Evolutionary conservation across 1,140 invertebrate species (phyloP).

Genomic region (Drosophila pandora): DNA sequence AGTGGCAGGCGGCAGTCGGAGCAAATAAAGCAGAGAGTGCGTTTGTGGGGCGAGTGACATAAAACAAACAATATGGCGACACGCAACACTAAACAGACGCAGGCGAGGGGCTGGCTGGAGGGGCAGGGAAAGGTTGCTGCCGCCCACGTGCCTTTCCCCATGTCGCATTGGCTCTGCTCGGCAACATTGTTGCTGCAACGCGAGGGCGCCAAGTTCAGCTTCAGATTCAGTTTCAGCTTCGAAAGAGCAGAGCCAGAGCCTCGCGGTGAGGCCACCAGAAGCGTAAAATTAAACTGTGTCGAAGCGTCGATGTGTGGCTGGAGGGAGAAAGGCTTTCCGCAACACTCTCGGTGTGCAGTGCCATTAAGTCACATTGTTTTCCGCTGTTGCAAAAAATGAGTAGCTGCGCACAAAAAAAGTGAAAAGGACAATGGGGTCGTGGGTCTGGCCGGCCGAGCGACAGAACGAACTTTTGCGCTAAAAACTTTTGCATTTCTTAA

Average conservation of each 20-base stretch:
- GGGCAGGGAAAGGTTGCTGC: conserved; percentile 15
- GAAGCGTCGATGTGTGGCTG: conserved; percentile 47
- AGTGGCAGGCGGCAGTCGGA: conserved; percentile 21
- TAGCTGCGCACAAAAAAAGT: conserved; percentile 78
- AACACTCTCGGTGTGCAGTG: conserved; percentile 6
- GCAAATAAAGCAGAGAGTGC: conserved; percentile 66
- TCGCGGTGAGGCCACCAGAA: background rate
- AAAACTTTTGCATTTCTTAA: conserved; percentile 82
- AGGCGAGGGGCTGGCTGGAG: conserved; percentile 35
- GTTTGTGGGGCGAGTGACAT: conserved; percentile 54
- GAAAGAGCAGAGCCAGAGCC: background rate
- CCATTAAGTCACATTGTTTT: conserved; percentile 56
- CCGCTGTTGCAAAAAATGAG: conserved; percentile 68
- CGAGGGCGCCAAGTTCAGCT: conserved; percentile 62
- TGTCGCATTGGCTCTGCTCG: conserved; percentile 3
- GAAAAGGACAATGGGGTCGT: conserved; percentile 58
- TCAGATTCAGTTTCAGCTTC: conserved; percentile 39
- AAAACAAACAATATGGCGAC: conserved; percentile 81
- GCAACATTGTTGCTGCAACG: conserved; percentile 70
- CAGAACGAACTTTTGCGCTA: conserved; percentile 66
- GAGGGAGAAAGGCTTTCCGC: background rate
- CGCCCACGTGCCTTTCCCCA: too few relatives aligned
- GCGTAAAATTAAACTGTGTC: conserved; percentile 70
- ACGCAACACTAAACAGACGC: conserved; percentile 75
- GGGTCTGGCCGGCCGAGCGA: conserved; percentile 19